phyloP scores from a whole-genome alignment of 2,888 invertebrate species.

The Pyrocoelia pectoralis region DNA sequence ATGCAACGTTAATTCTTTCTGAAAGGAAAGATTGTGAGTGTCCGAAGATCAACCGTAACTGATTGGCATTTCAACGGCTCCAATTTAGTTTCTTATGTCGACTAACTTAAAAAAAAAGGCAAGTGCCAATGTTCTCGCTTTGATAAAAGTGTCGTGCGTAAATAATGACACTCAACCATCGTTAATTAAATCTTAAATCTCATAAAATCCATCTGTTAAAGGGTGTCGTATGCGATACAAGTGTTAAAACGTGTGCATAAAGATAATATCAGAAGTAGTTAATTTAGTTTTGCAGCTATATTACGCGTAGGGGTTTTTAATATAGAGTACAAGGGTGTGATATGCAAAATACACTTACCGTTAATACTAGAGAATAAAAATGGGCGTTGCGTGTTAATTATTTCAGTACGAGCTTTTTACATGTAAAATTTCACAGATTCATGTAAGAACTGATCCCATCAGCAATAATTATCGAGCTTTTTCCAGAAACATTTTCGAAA shows the following conservation, averaged over 20 bases:
- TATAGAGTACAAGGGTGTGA: slow-evolving; percentile 25
- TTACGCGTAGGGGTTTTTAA: slow-evolving; percentile 8
- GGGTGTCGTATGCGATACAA: slow-evolving; percentile 42
- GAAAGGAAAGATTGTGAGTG: too few species aligned
- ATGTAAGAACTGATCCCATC: too few species aligned
- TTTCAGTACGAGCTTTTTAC: slow-evolving; percentile 42
- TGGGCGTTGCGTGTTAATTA: slow-evolving; percentile 56
- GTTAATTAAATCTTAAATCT: slow-evolving; percentile 20
- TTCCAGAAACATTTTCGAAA: too few species aligned
- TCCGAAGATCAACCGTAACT: too few species aligned
- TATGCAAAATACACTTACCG: slow-evolving; percentile 53
- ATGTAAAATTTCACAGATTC: slow-evolving; percentile 48
- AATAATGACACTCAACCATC: not conserved
- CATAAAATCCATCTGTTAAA: slow-evolving; percentile 45
- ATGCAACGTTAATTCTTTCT: too few species aligned
- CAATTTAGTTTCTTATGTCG: too few species aligned
- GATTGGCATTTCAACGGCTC: too few species aligned
- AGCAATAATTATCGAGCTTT: too few species aligned
- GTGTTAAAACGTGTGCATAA: slow-evolving; percentile 49
- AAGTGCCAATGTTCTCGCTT: too few species aligned
- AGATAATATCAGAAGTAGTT: slow-evolving; percentile 37
- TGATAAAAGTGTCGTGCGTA: too few species aligned
- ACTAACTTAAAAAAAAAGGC: too few species aligned
- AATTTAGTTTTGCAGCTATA: slow-evolving; percentile 22
- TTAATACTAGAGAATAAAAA: slow-evolving; percentile 52